phyloP scores from a whole-genome alignment of 2,888 invertebrate genomes.

The Sphaerophoria taeniata region DNA sequence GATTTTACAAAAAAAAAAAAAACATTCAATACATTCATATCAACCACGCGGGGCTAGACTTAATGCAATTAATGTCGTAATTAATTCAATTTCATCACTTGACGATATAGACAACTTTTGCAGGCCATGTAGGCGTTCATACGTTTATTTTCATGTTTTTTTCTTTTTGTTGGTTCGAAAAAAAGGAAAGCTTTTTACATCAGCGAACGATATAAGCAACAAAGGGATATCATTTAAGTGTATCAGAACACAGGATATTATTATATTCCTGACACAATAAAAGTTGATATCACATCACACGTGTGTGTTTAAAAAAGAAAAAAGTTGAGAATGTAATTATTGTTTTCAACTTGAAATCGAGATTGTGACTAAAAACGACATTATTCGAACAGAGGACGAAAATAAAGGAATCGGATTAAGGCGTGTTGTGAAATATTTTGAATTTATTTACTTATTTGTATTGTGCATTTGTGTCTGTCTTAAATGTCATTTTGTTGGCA shows the following conservation, averaged over 20 bases:
- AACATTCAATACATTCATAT: conserved; percentile 7
- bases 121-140: not conserved
- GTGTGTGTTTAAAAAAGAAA: not conserved
- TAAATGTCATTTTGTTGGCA: no score
- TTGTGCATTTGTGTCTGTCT: no score
- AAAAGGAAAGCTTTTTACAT: not conserved
- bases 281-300: not conserved
- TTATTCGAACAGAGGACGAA: no score
- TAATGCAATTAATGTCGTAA: conserved; percentile 49
- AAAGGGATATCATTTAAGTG: conserved; percentile 10
- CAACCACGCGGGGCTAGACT: conserved; percentile 23
- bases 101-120: conserved; percentile 11
- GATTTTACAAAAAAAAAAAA: not conserved
- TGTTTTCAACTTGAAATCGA: no score
- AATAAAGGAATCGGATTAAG: no score
- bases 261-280: conserved; percentile 1
- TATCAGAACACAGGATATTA: not conserved
- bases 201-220: not conserved
- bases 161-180: not conserved
- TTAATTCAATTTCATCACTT: conserved; percentile 44
- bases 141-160: no score
- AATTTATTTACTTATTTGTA: no score
- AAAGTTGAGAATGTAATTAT: no score
- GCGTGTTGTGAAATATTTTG: no score
- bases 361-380: no score